Evolutionary conservation across 2,888 invertebrate genomes (phyloP).

Genomic region (Cacoxenus indagator): DNA sequence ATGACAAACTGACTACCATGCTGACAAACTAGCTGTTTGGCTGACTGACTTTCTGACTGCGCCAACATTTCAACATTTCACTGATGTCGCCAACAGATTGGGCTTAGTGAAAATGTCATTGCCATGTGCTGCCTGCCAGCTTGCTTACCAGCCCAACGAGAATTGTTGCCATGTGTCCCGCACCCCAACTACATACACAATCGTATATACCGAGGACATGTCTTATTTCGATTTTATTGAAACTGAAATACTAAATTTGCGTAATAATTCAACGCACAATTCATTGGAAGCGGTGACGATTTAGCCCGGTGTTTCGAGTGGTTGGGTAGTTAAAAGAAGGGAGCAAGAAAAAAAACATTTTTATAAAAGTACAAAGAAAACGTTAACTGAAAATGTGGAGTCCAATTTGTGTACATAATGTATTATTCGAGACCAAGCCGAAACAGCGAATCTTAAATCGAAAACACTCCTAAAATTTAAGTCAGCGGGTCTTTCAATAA

Average conservation of each 20-base stretch:
- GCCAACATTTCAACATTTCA: neutral
- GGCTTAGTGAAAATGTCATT: constrained; percentile 53
- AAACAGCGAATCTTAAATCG: no score
- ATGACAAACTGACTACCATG: constrained; percentile 16
- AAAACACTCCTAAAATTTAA: no score
- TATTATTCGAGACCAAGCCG: no score
- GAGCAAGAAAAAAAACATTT: no score
- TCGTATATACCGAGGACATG: neutral
- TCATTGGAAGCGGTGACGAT: no score
- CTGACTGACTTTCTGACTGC: constrained; percentile 36
- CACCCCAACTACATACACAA: neutral
- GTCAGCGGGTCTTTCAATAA: no score
- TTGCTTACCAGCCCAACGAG: no score
- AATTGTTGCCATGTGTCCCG: neutral
- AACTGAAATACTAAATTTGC: constrained; percentile 55
- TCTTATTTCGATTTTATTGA: constrained; percentile 44
- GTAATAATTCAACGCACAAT: constrained; percentile 49
- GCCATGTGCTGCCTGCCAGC: constrained; percentile 39
- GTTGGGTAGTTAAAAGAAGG: no score
- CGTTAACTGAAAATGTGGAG: no score
- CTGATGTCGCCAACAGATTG: neutral
- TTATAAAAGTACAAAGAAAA: no score
- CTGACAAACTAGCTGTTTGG: constrained; percentile 44
- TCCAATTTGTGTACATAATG: no score
- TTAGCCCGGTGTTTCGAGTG: no score